Conservation (phyloP, 2,113 vertebrate genomes). For the Sinocyclocheilus anophthalmus region DNA sequence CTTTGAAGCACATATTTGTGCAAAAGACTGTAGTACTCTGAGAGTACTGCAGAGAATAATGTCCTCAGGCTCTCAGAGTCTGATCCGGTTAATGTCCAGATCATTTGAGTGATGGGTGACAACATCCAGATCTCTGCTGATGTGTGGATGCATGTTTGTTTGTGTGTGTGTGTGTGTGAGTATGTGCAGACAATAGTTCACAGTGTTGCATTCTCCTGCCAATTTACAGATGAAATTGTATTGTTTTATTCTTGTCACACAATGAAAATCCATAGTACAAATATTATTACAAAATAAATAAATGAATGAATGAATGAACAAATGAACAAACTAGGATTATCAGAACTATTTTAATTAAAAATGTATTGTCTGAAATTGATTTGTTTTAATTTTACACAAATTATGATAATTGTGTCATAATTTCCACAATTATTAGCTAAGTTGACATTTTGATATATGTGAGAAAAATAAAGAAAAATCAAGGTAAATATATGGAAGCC, state of each 20-base stretch:
- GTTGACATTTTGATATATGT: not conserved
- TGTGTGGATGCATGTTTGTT: conserved; percentile 13
- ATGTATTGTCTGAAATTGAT: not conserved
- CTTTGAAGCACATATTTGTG: not conserved
- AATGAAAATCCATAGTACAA: not conserved
- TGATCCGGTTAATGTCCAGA: conserved; percentile 42
- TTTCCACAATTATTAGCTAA: not conserved
- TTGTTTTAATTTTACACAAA: not conserved
- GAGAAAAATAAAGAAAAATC: not conserved
- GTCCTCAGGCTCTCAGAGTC: conserved; percentile 46
- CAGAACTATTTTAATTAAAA: no score
- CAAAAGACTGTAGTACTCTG: conserved; percentile 8
- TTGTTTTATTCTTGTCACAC: not conserved
- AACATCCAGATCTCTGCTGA: conserved; percentile 52
- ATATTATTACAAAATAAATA: not conserved
- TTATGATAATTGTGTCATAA: not conserved
- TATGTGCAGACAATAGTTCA: not conserved
- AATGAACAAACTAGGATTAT: not conserved
- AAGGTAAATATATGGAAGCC: not conserved
- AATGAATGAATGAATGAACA: no score
- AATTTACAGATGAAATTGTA: not conserved
- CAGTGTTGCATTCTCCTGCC: not conserved
- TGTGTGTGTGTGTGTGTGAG: not conserved
- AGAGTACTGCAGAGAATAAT: conserved; percentile 35
- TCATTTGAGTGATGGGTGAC: conserved; percentile 53